phyloP scores from a whole-genome alignment of 2,888 invertebrate species.

The Euspilapteryx auroguttella region DNA sequence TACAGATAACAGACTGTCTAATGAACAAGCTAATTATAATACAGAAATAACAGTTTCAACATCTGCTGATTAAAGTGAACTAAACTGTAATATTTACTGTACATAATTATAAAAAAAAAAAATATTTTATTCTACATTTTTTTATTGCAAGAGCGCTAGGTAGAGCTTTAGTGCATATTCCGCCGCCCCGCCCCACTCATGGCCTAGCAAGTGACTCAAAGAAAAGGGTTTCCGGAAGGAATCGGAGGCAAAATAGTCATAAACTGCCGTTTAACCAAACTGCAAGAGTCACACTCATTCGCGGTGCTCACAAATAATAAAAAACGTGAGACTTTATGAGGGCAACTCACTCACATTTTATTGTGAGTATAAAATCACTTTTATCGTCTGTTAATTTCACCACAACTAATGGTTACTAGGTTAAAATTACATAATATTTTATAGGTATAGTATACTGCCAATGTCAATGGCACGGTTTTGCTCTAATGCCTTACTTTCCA shows the following conservation, averaged over 20 bases:
- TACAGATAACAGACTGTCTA: too few relatives aligned
- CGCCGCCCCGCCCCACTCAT: too few relatives aligned
- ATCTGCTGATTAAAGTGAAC: too few relatives aligned
- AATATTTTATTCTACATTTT: too few relatives aligned
- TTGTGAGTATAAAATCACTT: constrained; percentile 62
- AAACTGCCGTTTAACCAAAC: constrained; percentile 61
- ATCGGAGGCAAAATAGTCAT: constrained; percentile 59
- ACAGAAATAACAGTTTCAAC: too few relatives aligned
- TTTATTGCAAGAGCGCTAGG: too few relatives aligned
- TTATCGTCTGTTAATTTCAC: constrained; percentile 62
- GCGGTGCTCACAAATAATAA: constrained; percentile 53
- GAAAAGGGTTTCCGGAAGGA: too few relatives aligned
- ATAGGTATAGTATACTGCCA: constrained; percentile 33
- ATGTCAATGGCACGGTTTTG: constrained; percentile 40
- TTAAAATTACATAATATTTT: constrained; percentile 47
- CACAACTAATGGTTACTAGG: constrained; percentile 56
- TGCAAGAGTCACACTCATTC: constrained; percentile 53
- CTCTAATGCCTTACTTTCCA: constrained; percentile 17
- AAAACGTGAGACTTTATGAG: constrained; percentile 62
- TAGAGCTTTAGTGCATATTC: too few relatives aligned
- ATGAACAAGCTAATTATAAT: too few relatives aligned
- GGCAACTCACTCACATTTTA: constrained; percentile 62
- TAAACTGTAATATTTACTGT: too few relatives aligned
- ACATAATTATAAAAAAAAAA: too few relatives aligned
- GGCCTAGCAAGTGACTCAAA: too few relatives aligned